Percentiles rank a stretch among this genome's conserved stretches.
These are phyloP conservation scores for Popillia japonica DNA, from an alignment of 1,140 invertebrate species.

Conservation along the genomic window DNA sequence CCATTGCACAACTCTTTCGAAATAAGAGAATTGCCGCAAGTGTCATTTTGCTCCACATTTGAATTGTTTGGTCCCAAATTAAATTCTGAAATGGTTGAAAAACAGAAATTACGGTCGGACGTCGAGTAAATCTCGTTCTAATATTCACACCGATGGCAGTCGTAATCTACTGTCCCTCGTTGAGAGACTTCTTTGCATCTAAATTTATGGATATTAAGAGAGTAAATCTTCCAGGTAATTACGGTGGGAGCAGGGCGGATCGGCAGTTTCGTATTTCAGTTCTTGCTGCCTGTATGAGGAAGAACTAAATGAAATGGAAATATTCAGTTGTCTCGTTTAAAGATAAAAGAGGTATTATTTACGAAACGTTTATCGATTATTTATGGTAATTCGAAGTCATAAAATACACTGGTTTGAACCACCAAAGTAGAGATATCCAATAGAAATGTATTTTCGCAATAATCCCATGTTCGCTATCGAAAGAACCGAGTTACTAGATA, in stretches of 20 bases:
- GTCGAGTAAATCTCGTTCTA: background rate
- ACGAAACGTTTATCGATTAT: slow-evolving; percentile 3
- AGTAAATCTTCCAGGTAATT: slow-evolving; percentile 33
- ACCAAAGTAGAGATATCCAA: background rate
- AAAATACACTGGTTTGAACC: background rate
- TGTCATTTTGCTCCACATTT: background rate
- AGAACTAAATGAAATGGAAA: slow-evolving; percentile 21
- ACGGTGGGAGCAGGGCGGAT: background rate
- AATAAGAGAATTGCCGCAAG: background rate
- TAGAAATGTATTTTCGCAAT: background rate
- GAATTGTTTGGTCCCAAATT: background rate
- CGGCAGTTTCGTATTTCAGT: background rate
- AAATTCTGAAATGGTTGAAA: slow-evolving; percentile 10
- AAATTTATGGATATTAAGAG: slow-evolving; percentile 34
- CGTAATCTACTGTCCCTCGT: slow-evolving; percentile 32
- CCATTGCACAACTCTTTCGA: no score
- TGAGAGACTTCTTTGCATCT: slow-evolving; percentile 31
- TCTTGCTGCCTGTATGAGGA: background rate
- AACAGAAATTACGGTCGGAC: slow-evolving; percentile 10
- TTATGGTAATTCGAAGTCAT: background rate
- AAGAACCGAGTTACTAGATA: no score
- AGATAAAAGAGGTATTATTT: slow-evolving; percentile 19
- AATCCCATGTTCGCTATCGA: background rate
- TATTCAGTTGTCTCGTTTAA: slow-evolving; percentile 26
- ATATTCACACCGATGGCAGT: slow-evolving; percentile 24